These are phyloP conservation scores for Clunio marinus DNA, from an alignment of 2,888 invertebrate species.

Conservation along the genomic window DNA sequence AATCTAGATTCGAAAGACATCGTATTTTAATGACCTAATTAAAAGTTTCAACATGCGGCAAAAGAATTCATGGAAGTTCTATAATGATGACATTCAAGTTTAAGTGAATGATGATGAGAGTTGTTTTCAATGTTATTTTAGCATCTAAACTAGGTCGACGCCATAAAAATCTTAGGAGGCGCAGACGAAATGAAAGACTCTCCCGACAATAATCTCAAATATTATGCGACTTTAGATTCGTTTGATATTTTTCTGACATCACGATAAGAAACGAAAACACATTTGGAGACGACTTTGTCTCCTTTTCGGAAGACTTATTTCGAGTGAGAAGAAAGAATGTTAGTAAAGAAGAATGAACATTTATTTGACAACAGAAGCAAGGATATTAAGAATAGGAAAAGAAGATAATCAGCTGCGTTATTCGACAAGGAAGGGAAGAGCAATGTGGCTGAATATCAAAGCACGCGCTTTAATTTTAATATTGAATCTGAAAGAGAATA, in stretches of 20 bases:
- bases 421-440: background rate
- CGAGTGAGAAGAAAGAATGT: background rate
- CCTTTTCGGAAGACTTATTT: background rate
- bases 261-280: background rate
- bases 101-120: too few species aligned
- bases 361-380: background rate
- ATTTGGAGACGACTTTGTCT: background rate
- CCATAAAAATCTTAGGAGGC: conserved; percentile 20
- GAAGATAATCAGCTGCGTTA: too few species aligned
- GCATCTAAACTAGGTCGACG: conserved; percentile 21
- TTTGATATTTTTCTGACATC: background rate
- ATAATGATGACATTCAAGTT: too few species aligned
- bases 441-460: background rate
- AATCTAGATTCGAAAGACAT: too few species aligned
- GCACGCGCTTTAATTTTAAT: background rate
- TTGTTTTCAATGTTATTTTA: too few species aligned
- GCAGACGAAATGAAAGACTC: background rate
- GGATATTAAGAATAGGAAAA: too few species aligned
- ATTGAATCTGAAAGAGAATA: background rate
- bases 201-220: conserved; percentile 6
- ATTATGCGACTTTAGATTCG: background rate
- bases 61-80: too few species aligned
- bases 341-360: background rate
- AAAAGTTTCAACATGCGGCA: too few species aligned
- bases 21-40: too few species aligned